Percentiles rank a stretch among this genome's conserved stretches.
Evolutionary conservation across 53 echinoderm and acorn worm genomes (phyloP).

Genomic region (Echinarachnius parma): DNA sequence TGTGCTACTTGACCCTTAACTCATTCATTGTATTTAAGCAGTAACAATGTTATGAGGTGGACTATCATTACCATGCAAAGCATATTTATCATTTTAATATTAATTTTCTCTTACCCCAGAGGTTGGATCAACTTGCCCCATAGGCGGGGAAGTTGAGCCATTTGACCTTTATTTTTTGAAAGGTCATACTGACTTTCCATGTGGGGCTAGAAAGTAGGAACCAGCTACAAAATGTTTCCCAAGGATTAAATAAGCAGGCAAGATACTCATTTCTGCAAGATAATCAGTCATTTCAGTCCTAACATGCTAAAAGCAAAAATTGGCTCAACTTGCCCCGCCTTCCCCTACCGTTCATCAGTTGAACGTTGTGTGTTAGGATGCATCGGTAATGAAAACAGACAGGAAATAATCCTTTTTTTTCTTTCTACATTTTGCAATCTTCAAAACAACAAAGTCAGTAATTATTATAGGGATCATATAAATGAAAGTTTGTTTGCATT

Average conservation of each 20-base stretch:
- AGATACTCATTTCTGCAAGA: not conserved
- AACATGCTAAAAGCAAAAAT: not conserved
- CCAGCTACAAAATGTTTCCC: not conserved
- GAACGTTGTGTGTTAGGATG: no score
- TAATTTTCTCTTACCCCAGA: slow-evolving; percentile 6
- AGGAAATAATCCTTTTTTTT: no score
- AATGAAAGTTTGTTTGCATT: no score
- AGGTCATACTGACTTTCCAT: not conserved
- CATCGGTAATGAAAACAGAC: no score
- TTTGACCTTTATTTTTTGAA: not conserved
- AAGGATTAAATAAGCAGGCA: not conserved
- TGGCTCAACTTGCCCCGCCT: slow-evolving; percentile 3
- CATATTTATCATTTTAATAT: no score
- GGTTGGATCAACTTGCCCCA: slow-evolving; percentile 1
- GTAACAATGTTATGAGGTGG: no score
- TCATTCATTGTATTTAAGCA: no score
- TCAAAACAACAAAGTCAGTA: no score
- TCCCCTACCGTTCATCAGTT: not conserved
- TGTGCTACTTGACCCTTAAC: no score
- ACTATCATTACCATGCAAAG: no score
- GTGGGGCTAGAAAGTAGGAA: not conserved
- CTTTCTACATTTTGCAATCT: no score
- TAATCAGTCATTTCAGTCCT: not conserved
- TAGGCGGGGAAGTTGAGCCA: slow-evolving; percentile 3
- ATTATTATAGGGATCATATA: no score